Evolutionary conservation across 2,113 vertebrate genomes (phyloP).

Genomic region (Apistogramma diplotaenia): DNA sequence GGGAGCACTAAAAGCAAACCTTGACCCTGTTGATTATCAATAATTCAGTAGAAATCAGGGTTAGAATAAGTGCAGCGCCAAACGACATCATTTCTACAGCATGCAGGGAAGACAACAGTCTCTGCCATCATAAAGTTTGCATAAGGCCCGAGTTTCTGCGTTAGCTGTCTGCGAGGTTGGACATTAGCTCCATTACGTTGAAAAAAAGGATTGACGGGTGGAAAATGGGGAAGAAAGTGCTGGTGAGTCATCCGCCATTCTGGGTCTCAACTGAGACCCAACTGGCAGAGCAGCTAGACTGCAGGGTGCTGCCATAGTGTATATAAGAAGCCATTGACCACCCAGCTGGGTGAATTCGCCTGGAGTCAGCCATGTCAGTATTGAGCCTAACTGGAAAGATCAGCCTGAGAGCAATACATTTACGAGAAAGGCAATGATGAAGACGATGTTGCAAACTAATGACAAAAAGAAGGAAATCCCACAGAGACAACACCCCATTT

Average conservation of each 20-base stretch:
- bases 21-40: slow-evolving; percentile 84
- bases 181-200: slow-evolving; percentile 85
- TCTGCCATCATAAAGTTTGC: slow-evolving; percentile 86
- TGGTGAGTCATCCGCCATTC: slow-evolving; percentile 41
- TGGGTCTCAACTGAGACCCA: slow-evolving; percentile 4
- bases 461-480: not conserved
- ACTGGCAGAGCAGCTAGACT: slow-evolving; percentile 13
- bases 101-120: slow-evolving; percentile 69
- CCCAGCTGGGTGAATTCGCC: slow-evolving; percentile 13
- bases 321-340: slow-evolving; percentile 6
- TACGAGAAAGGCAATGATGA: not conserved
- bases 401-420: not conserved
- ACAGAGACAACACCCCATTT: not conserved
- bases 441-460: not conserved
- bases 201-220: not conserved
- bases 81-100: slow-evolving; percentile 80
- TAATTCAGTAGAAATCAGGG: slow-evolving; percentile 89
- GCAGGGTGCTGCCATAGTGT: slow-evolving; percentile 11
- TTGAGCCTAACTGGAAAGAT: slow-evolving; percentile 1
- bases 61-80: slow-evolving; percentile 85
- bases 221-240: slow-evolving; percentile 10
- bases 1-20: slow-evolving; percentile 86
- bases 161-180: slow-evolving; percentile 72
- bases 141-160: slow-evolving; percentile 62
- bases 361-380: not conserved